phyloP scores from a whole-genome alignment of 1,140 invertebrate genomes.

The Trichonephila inaurata region DNA sequence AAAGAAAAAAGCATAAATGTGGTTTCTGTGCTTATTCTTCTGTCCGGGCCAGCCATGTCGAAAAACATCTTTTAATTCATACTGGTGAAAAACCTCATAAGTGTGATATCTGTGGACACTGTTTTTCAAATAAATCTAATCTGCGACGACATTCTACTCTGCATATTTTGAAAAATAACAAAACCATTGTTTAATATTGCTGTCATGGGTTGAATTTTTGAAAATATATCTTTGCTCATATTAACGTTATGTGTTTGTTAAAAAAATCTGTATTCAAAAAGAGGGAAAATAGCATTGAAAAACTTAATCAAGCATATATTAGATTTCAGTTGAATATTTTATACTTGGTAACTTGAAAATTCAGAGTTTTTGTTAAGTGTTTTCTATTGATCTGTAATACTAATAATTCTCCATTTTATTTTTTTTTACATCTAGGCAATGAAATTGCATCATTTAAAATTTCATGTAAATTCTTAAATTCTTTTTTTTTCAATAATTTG shows the following conservation, averaged over 20 bases:
- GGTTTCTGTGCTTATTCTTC: background rate
- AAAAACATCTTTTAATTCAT: slow-evolving; percentile 1
- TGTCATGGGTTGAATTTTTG: background rate
- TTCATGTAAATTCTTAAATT: too few species aligned
- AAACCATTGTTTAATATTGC: background rate
- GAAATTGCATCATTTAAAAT: too few species aligned
- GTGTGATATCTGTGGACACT: background rate
- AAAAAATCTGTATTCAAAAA: background rate
- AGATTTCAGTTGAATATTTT: background rate
- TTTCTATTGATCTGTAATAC: too few species aligned
- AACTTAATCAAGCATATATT: background rate
- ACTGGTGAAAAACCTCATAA: slow-evolving; percentile 26
- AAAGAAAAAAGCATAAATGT: background rate
- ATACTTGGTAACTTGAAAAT: too few species aligned
- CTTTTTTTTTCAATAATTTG: too few species aligned
- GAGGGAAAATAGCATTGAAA: background rate
- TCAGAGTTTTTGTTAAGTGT: too few species aligned
- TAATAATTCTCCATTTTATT: too few species aligned
- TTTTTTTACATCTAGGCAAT: too few species aligned
- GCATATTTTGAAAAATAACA: background rate
- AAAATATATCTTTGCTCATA: background rate
- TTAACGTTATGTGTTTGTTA: background rate
- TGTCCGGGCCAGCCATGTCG: background rate
- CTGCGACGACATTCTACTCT: background rate
- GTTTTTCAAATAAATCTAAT: background rate